Evolutionary conservation across 1,140 invertebrate genomes (phyloP), one percentile per base, ranked within the genome.

Genomic region (Lasaia peninsularis): DNA sequence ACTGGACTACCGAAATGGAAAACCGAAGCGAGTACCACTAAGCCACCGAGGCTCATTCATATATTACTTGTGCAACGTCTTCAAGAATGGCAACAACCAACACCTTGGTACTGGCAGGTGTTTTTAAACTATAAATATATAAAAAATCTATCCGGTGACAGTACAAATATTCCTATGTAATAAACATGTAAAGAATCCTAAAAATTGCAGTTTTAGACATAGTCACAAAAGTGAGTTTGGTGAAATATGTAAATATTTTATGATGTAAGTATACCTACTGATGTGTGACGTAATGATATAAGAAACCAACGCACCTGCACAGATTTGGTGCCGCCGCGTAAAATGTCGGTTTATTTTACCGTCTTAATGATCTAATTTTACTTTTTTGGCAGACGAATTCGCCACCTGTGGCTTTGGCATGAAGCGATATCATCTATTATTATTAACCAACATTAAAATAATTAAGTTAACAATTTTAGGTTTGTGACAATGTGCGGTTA

Each of bases 221-320:
- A 44, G 10, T 1, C 18, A 20, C 10, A 44, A 44, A 44, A 44
- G n/a, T n/a, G n/a, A n/a, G n/a, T n/a, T 44, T 44, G 10, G 37
- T 40, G 0, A 0, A 4, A 16, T 1, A 21, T 7, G 20, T 48
- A 20, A 48, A 48, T 2, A 48, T 48, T n/a, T n/a, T n/a, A 48
- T 48, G 20, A 48, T 48, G 11, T 18, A 24, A 48, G n/a, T n/a
- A 18, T 48, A n/a, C 18, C 21, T 33, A 37, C 2, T 35, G 10
- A 48, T 35, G 40, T 71, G 24, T 81, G 77, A 81, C 77, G 81
- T 73, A 79, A 75, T 52, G n/a, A 34, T 20, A 55, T 56, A 78
- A 79, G 73, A 55, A 76, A 21, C 48, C n/a, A 44, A 50, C 59
- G 67, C 76, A 86, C 63, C 75, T 86, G 78, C 79, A 75, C 68